Evolutionary conservation across 2,888 invertebrate genomes (phyloP).

Genomic region (Drosophila algonquin): DNA sequence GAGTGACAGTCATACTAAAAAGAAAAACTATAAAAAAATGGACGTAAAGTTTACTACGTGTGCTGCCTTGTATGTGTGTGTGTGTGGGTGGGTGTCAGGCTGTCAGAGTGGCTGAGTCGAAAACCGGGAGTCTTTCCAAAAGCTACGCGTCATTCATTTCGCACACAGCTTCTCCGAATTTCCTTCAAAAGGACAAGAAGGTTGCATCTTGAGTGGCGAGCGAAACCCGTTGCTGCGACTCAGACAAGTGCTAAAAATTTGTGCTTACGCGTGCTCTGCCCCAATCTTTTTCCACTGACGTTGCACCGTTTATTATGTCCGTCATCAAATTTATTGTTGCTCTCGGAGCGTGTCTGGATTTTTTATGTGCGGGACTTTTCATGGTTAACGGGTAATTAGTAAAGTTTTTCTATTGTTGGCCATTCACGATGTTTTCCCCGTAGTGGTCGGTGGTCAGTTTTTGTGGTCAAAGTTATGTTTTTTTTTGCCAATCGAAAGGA

Average conservation of each 20-base stretch:
- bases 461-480: slow-evolving; percentile 14
- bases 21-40: slow-evolving; percentile 63
- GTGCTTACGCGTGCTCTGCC: slow-evolving; percentile 28
- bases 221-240: neutral
- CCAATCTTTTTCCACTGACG: slow-evolving; percentile 23
- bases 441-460: slow-evolving; percentile 16
- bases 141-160: slow-evolving; percentile 51
- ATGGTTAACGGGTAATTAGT: slow-evolving; percentile 67
- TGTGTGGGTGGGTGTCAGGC: neutral
- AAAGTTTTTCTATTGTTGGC: slow-evolving; percentile 46
- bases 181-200: slow-evolving; percentile 34
- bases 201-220: slow-evolving; percentile 33
- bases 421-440: neutral
- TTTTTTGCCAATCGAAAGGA: neutral
- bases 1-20: slow-evolving; percentile 49
- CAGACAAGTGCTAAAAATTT: slow-evolving; percentile 33
- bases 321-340: slow-evolving; percentile 59
- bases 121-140: slow-evolving; percentile 32
- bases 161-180: slow-evolving; percentile 40
- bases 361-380: slow-evolving; percentile 39
- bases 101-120: neutral
- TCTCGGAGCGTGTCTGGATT: slow-evolving; percentile 29
- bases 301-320: slow-evolving; percentile 35
- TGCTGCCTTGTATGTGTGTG: slow-evolving; percentile 10
- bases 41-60: slow-evolving; percentile 59